Percentiles rank a stretch among this genome's conserved stretches.
phyloP scores from a whole-genome alignment of 2,888 invertebrate genomes.

The Melipona beecheii region DNA sequence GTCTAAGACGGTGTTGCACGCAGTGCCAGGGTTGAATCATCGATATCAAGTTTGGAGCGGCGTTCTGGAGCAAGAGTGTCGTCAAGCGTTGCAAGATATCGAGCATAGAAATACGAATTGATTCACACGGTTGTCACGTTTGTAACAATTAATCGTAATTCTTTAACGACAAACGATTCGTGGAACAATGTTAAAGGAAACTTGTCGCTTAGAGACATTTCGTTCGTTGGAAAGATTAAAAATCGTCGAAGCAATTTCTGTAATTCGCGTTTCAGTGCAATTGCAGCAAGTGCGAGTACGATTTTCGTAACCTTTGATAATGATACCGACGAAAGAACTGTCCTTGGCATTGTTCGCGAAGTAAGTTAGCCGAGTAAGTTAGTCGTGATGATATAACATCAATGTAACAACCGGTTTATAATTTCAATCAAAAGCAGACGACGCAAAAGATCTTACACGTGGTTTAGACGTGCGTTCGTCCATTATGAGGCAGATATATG shows the following conservation, averaged over 20 bases:
- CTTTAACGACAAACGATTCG: slow-evolving; percentile 4
- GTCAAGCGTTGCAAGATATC: slow-evolving; percentile 56
- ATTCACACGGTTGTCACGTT: slow-evolving; percentile 4
- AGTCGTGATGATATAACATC: slow-evolving; percentile 4
- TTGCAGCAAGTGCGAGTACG: neutral
- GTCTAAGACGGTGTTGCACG: slow-evolving; percentile 90
- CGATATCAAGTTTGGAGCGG: slow-evolving; percentile 94
- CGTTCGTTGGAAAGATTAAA: neutral
- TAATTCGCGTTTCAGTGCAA: neutral
- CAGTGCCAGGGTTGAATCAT: slow-evolving; percentile 93
- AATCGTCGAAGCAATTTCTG: neutral
- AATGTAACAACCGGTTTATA: slow-evolving; percentile 63
- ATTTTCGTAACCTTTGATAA: neutral
- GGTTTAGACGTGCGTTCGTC: slow-evolving; percentile 54
- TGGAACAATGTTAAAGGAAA: neutral
- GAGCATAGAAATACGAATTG: slow-evolving; percentile 38
- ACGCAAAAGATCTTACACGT: slow-evolving; percentile 64
- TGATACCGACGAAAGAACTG: neutral
- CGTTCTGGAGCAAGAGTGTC: slow-evolving; percentile 85
- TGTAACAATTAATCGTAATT: slow-evolving; percentile 30
- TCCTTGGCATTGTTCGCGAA: slow-evolving; percentile 1
- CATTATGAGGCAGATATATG: slow-evolving; percentile 43
- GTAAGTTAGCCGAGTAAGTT: slow-evolving; percentile 2
- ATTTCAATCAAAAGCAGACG: slow-evolving; percentile 62
- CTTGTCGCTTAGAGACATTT: neutral